Evolutionary conservation across 2,113 vertebrate genomes (phyloP), one percentile per base, ranked within the genome.

Genomic region (Opisthocomus hoazin): DNA sequence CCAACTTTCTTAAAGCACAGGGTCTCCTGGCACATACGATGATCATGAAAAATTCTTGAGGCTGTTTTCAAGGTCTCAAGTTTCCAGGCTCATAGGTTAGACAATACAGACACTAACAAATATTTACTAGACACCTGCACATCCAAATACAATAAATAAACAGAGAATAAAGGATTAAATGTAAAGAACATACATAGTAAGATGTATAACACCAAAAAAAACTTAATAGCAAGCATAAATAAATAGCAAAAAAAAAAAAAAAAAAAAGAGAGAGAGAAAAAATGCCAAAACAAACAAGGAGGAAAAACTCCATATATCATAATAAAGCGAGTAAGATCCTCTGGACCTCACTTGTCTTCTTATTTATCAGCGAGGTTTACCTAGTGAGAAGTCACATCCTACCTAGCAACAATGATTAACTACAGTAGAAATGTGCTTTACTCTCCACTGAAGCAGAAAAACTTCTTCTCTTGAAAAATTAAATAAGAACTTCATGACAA

Each of bases 231-330:
- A 46, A n/a, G 13, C n/a, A 85, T 24, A 88, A 75, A 45, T n/a
- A 71, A 46, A 61, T 10, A 48, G 32, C 0, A 34, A 57, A 15
- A 64, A 29, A 27, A n/a, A 37, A 26, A 27, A 12, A 2, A 37
- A 29, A 22, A 3, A 7, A 23, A 17, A 39, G 3, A 16, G n/a
- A n/a, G n/a, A n/a, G n/a, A n/a, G n/a, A 30, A 2, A 41, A 36
- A 70, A 60, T 23, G 2, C 1, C 17, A 30, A 32, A 93, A 46
- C 11, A 65, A 45, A 4, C 30, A 75, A 50, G 21, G 22, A 66
- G 6, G 15, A 14, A 51, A 81, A 87, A n/a, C 2, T 0, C 1
- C 17, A 43, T 1, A 2, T 27, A 74, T 10, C 22, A 45, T 12
- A 60, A 58, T 0, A 41, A 61, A 76, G 16, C 61, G 26, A 60